Conservation (phyloP, 2,888 invertebrate genomes). For the Muscina levida region DNA sequence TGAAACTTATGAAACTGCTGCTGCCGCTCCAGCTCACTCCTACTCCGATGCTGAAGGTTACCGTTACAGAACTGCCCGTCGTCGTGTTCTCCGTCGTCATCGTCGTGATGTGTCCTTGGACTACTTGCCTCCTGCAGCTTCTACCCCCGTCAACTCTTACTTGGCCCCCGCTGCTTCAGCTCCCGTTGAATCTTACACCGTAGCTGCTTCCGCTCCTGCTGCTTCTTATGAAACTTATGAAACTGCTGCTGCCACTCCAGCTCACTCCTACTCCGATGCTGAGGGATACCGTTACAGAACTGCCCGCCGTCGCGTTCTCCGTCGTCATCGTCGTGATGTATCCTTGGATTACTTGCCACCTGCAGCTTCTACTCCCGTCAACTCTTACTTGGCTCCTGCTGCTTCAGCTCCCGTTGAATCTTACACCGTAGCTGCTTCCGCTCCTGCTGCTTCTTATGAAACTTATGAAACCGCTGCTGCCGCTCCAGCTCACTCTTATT, state of each 20-base stretch:
- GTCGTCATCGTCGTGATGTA: slow-evolving; percentile 70
- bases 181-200: slow-evolving; percentile 64
- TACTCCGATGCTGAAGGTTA: slow-evolving; percentile 75
- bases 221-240: slow-evolving; percentile 47
- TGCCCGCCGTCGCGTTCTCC: slow-evolving; percentile 54
- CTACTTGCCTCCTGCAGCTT: slow-evolving; percentile 71
- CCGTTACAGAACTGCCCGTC: slow-evolving; percentile 75
- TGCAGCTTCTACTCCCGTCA: slow-evolving; percentile 41
- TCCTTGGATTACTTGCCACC: slow-evolving; percentile 68
- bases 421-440: slow-evolving; percentile 66
- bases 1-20: slow-evolving; percentile 62
- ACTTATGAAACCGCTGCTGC: slow-evolving; percentile 68
- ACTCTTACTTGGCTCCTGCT: slow-evolving; percentile 51
- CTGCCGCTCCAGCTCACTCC: slow-evolving; percentile 71
- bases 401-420: slow-evolving; percentile 47
- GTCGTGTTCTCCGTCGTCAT: slow-evolving; percentile 60
- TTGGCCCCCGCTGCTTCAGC: slow-evolving; percentile 47
- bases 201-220: slow-evolving; percentile 65
- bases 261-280: slow-evolving; percentile 45
- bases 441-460: slow-evolving; percentile 63
- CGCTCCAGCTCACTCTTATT: slow-evolving; percentile 70
- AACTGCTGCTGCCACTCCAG: slow-evolving; percentile 44
- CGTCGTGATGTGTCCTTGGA: slow-evolving; percentile 71
- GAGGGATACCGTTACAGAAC: slow-evolving; percentile 59
- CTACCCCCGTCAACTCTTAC: slow-evolving; percentile 58